Conservation (phyloP, 64 coral and sea anemone genomes). For the Hydrozoanthus tunicans region DNA sequence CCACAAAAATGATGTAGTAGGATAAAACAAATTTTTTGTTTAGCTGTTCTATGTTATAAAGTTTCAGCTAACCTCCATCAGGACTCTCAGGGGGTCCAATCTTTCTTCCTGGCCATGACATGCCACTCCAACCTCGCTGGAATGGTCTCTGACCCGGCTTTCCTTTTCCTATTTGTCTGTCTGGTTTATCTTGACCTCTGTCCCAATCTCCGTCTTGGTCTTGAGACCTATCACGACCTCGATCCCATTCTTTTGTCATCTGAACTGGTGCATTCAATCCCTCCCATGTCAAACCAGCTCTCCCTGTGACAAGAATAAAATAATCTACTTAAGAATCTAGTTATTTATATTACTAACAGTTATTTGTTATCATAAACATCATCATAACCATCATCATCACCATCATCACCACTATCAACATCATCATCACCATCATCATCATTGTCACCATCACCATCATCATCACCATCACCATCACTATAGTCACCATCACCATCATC, state of each 20-base stretch:
- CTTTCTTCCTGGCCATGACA: conserved; percentile 86
- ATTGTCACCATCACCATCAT: too few species aligned
- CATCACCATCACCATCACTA: too few species aligned
- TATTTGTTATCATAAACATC: too few species aligned
- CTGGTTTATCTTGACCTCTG: background rate
- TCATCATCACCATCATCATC: too few species aligned
- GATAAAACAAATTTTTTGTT: too few species aligned
- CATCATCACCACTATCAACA: too few species aligned
- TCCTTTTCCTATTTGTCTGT: background rate
- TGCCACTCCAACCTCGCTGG: conserved; percentile 88
- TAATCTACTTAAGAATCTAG: background rate
- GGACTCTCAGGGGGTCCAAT: conserved; percentile 76
- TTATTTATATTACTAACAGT: too few species aligned
- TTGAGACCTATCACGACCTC: background rate
- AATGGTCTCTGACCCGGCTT: conserved; percentile 23
- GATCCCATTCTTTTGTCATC: conserved; percentile 6
- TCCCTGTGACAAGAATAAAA: background rate
- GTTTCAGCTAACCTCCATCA: conserved; percentile 63
- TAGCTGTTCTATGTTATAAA: too few species aligned
- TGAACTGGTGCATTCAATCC: conserved; percentile 80
- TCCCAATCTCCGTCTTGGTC: background rate
- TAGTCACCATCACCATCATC: too few species aligned
- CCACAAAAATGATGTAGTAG: too few species aligned
- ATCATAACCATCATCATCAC: too few species aligned
- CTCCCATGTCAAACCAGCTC: conserved; percentile 75